Conservation (phyloP, 2,113 vertebrate genomes). For the Theristicus caerulescens region DNA sequence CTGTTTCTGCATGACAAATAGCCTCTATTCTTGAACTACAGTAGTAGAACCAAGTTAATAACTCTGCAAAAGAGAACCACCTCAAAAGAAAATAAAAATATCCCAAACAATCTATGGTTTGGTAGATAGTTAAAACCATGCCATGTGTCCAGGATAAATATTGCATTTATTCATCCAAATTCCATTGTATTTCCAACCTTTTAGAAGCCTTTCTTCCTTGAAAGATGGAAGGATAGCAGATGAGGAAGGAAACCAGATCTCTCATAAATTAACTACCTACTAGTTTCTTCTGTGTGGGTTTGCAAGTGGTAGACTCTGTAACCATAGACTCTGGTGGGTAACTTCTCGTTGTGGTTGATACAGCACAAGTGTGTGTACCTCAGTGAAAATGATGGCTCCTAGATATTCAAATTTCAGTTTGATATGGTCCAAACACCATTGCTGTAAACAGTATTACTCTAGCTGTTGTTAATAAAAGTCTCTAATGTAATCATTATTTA, state of each 20-base stretch:
- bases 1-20: background rate
- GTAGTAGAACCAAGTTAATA: background rate
- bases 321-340: background rate
- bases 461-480: slow-evolving; percentile 7
- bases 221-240: background rate
- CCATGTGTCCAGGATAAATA: background rate
- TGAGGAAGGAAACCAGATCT: background rate
- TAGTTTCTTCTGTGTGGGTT: background rate
- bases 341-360: background rate
- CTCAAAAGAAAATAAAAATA: background rate
- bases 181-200: background rate
- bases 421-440: background rate
- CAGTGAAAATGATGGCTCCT: background rate
- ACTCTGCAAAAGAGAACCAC: background rate
- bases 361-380: fast-evolving
- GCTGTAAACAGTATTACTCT: slow-evolving; percentile 11
- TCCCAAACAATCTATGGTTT: background rate
- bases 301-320: background rate
- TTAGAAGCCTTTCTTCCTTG: background rate
- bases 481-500: slow-evolving; percentile 42
- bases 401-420: background rate
- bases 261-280: background rate
- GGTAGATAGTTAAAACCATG: background rate
- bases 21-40: background rate
- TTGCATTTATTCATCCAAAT: background rate